Conservation (phyloP, 2,113 vertebrate genomes). For the Nothoprocta perdicaria region DNA sequence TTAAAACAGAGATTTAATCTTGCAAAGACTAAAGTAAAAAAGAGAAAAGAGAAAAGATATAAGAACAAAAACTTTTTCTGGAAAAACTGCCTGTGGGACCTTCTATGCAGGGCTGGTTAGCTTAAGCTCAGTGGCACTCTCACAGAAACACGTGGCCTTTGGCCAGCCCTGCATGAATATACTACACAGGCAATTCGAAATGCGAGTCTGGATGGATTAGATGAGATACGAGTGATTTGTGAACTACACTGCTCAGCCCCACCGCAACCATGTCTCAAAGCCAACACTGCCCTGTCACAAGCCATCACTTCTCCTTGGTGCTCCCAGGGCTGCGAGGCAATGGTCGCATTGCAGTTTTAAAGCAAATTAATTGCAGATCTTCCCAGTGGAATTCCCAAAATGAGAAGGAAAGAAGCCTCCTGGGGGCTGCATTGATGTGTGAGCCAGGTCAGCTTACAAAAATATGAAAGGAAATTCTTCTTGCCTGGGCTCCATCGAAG, state of each 20-base stretch:
- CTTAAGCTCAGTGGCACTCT: rapidly evolving
- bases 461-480: constrained; percentile 21
- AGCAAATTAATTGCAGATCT: not conserved
- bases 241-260: rapidly evolving
- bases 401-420: not conserved
- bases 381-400: not conserved
- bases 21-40: not conserved
- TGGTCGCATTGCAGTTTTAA: not conserved
- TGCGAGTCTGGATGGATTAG: not conserved
- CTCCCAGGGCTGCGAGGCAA: not conserved
- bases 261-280: not conserved
- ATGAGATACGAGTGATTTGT: not conserved
- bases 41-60: no score
- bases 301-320: not conserved
- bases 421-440: not conserved
- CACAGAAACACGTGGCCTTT: not conserved
- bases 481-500: not conserved
- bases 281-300: not conserved
- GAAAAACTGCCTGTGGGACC: not conserved
- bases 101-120: not conserved
- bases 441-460: not conserved
- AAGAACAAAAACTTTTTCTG: not conserved
- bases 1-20: not conserved
- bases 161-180: rapidly evolving
- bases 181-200: rapidly evolving